Base-by-base conservation (phyloP, 2,113 vertebrate species). In the Furnarius figulus region DNA sequence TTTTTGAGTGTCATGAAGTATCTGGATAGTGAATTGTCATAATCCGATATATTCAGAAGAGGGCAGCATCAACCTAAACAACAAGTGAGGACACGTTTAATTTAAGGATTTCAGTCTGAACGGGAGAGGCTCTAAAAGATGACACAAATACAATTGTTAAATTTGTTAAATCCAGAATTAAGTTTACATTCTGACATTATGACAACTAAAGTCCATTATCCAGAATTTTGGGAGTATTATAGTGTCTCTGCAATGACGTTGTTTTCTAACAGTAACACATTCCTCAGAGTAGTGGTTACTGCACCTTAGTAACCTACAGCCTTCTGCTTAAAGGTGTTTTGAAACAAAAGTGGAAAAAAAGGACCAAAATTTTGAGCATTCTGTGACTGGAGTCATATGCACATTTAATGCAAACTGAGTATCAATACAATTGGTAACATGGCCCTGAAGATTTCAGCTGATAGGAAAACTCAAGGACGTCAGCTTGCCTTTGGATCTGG, bases 11-110 rank as follows among this genome's bases (percentile, higher is more conserved):
- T 68, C 66, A 58, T 85, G 85, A 87, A 75, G 85, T 72, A 91
- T 50, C 39, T 66, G 46, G 37, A 13, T 66, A 79, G 39, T 35
- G 61, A 6, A 12, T 97, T 97, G 95, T 90, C 58, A 63, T 97
- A 65, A 74, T 58, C 52, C 46, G 15, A 5, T 56, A 7, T 53
- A 21, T 76, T 97, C 98, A 97, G 97, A 94, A 98, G 98, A 98
- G 98, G 98, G 98, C 97, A 98, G 97, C 97, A 98, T 98, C 97
- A 97, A 89, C 97, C 98, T 96, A 93, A 93, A 91, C 84, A 98
- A 97, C 53, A 91, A 55, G 14, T 4, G 14, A 17, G 11, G 25
- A 47, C 30, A 19, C 44, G 27, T 67, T 30, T 11, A 6, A n/a
- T 87, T 81, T 49, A 49, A 67, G 73, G 40, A 82, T 90, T 88